phyloP scores from a whole-genome alignment of 2,113 vertebrate species.

The Nymphicus hollandicus region DNA sequence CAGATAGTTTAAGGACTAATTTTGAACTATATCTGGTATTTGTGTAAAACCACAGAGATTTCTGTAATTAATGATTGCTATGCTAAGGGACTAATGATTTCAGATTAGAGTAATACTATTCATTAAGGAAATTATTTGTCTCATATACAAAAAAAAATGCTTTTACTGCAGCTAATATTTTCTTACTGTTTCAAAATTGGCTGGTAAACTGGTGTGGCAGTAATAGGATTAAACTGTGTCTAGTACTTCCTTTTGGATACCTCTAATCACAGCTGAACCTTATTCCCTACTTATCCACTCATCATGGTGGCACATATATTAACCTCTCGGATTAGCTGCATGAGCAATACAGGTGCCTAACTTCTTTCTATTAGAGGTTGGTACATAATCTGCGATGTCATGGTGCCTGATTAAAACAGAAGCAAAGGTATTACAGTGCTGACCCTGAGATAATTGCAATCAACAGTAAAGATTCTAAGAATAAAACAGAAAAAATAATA shows the following conservation, averaged over 20 bases:
- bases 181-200: background rate
- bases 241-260: background rate
- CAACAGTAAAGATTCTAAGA: background rate
- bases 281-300: background rate
- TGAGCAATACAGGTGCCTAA: background rate
- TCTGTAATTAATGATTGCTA: background rate
- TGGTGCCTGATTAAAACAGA: background rate
- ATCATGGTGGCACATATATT: accelerated
- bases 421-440: background rate
- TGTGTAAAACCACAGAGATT: background rate
- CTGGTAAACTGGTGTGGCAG: background rate
- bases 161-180: background rate
- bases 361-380: background rate
- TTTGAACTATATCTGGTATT: background rate
- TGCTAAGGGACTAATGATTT: background rate
- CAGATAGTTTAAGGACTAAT: background rate
- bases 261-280: background rate
- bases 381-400: background rate
- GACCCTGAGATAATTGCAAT: background rate
- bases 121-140: background rate
- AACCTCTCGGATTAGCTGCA: background rate
- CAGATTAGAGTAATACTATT: background rate
- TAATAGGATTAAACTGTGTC: background rate
- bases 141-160: background rate
- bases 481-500: background rate